Base-by-base conservation (phyloP, 2,113 vertebrate species). In the Crotophaga sulcirostris region DNA sequence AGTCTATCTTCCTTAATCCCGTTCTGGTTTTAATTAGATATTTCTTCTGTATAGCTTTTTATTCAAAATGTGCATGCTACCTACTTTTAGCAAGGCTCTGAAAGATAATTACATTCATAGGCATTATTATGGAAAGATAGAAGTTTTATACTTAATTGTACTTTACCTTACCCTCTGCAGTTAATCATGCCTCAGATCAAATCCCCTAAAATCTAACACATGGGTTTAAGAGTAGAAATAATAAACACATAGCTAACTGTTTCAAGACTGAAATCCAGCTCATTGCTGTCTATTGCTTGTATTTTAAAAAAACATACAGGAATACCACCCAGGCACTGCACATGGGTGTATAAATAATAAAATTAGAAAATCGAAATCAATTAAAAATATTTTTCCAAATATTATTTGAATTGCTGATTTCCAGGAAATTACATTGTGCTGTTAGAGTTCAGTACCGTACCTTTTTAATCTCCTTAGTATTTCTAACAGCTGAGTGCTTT, bases 311-410 rank as follows among this genome's bases (percentile, higher is more conserved):
- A 63, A 60, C 3, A 78, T 23, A 5, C 18, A 60, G 4, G 16
- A 75, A 23, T 54, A 10, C 3, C 5, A 47, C 0, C 0, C 20
- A n/a, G 55, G 25, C 29, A 63, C 16, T 78, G 24, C 13, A n/a
- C 6, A 40, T 29, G 16, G 72, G 14, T 6, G 5, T 54, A 54
- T 42, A 91, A 91, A 79, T 58, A 92, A 49, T 15, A 69, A 86
- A 85, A 40, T 26, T 0, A 44, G 20, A 56, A 66, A 58, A 59
- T 47, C 2, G 78, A 74, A 59, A 84, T 14, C 68, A 31, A 75
- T 52, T 18, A 3, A 15, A 47, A 36, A 26, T 51, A 29, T 29
- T 58, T 87, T 86, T 38, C 18, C 9, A 68, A 54, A 60, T 55
- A 56, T 33, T 60, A 47, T 49, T 90, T 75, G 19, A 45, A 4